Percentiles rank a stretch among this genome's conserved stretches.
Evolutionary conservation across 2,113 vertebrate genomes (phyloP).

Genomic region (Cephalopholis sonnerati): DNA sequence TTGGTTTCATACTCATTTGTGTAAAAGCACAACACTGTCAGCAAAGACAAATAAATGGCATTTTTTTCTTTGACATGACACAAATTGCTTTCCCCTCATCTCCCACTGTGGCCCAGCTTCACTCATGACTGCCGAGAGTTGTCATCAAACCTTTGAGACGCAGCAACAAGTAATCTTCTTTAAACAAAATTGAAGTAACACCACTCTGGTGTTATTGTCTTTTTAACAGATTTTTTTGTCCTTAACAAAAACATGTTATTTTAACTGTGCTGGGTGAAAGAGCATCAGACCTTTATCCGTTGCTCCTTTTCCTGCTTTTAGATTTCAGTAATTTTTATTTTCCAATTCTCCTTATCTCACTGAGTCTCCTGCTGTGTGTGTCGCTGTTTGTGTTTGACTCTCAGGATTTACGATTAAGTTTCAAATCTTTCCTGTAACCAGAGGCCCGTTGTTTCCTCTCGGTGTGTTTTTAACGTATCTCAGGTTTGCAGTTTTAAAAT

Average conservation of each 20-base stretch:
- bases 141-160: slow-evolving; percentile 32
- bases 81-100: slow-evolving; percentile 22
- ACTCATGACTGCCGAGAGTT: background rate
- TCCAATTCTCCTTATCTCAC: background rate
- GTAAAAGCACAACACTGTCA: background rate
- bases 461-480: background rate
- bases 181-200: background rate
- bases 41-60: background rate
- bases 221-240: no score
- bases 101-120: slow-evolving; percentile 13
- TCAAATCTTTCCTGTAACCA: background rate
- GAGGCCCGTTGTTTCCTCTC: background rate
- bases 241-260: background rate
- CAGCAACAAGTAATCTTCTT: slow-evolving; percentile 3
- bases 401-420: background rate
- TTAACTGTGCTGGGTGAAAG: background rate
- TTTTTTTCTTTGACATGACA: slow-evolving; percentile 37
- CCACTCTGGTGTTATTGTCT: background rate
- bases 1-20: background rate
- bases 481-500: slow-evolving; percentile 1
- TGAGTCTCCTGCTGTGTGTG: background rate
- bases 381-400: slow-evolving; percentile 9
- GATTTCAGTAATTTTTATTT: background rate
- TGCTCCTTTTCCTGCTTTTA: background rate
- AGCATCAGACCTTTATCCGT: background rate